phyloP scores from a whole-genome alignment of 2,113 vertebrate species.

The Plecotus auritus region DNA sequence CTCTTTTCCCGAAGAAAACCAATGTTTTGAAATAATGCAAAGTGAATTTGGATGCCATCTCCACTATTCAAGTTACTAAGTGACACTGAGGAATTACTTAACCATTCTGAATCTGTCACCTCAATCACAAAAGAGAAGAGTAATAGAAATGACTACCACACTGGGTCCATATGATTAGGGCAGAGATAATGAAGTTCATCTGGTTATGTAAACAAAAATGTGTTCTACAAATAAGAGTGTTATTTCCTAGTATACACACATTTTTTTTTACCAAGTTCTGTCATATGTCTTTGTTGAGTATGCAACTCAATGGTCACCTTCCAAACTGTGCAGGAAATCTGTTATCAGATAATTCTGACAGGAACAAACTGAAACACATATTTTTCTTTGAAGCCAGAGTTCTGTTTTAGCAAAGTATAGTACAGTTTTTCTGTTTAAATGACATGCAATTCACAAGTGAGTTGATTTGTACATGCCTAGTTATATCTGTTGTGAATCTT shows the following conservation, averaged over 20 bases:
- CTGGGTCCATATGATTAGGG: neutral
- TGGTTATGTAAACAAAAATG: neutral
- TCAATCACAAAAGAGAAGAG: neutral
- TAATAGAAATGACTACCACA: neutral
- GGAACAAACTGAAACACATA: neutral
- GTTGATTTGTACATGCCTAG: neutral
- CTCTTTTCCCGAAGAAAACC: neutral
- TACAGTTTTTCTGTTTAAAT: slow-evolving; percentile 8
- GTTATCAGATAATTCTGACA: neutral
- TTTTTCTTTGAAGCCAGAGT: neutral
- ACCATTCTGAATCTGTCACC: neutral
- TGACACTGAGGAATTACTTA: neutral
- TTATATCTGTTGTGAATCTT: neutral
- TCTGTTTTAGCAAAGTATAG: neutral
- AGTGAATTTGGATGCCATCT: neutral
- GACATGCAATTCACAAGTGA: neutral
- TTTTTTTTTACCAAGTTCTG: neutral
- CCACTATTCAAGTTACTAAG: neutral
- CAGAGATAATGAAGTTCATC: neutral
- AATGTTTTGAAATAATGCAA: neutral
- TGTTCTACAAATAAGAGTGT: neutral
- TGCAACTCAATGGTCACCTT: neutral
- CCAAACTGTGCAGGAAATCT: neutral
- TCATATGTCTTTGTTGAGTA: neutral
- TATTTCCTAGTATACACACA: neutral